phyloP scores from a whole-genome alignment of 2,113 vertebrate genomes.

The Patagioenas fasciata region DNA sequence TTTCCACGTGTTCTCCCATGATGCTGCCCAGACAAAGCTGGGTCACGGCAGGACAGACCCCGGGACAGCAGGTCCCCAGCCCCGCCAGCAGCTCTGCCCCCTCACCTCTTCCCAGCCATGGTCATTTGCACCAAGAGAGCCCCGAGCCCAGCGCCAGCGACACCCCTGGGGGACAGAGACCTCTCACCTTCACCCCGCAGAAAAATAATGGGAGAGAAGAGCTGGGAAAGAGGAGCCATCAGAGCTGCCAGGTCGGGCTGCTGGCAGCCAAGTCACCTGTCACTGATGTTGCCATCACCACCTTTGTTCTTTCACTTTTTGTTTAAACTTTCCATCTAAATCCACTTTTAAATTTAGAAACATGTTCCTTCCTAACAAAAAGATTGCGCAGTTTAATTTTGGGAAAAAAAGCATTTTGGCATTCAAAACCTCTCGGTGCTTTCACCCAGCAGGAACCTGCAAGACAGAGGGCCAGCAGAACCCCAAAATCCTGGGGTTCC shows the following conservation, averaged over 20 bases:
- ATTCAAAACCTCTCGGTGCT: background rate
- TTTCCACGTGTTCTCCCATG: no score
- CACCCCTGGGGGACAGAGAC: background rate
- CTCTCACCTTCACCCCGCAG: conserved; percentile 56
- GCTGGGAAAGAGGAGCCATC: accelerated
- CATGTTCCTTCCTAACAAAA: background rate
- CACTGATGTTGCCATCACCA: background rate
- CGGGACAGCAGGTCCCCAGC: no score
- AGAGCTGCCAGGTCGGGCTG: background rate
- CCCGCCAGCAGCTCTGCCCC: no score
- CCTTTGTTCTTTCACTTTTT: background rate
- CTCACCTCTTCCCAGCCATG: conserved; percentile 55
- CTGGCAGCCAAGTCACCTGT: background rate
- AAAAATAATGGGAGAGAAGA: background rate
- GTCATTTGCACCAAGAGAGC: conserved; percentile 27
- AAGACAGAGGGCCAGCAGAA: background rate
- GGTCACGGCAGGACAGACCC: no score
- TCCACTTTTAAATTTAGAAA: background rate
- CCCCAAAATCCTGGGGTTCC: background rate
- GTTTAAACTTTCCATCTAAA: background rate
- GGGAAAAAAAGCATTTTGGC: no score
- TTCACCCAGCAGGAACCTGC: background rate
- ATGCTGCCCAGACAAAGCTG: no score
- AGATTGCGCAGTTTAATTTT: accelerated
- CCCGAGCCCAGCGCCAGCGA: background rate